Base-by-base conservation (phyloP, 2,113 vertebrate species). In the Cisticola juncidis region DNA sequence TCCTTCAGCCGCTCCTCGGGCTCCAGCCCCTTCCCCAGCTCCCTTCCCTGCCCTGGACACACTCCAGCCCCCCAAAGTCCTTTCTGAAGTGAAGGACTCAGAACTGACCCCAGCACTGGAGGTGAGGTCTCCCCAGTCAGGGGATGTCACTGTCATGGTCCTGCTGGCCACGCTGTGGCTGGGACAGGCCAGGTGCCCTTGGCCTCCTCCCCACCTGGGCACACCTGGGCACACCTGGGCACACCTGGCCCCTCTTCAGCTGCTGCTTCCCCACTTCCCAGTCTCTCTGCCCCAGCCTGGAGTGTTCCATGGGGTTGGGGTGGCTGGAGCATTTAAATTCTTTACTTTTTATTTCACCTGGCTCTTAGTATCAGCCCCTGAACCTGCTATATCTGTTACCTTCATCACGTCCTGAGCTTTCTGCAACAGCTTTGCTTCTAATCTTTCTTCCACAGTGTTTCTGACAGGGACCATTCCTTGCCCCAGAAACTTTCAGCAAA, bases 21-120 rank as follows among this genome's bases (percentile, higher is more conserved):
- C 54, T 79, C 40, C 56, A 35, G 20, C 0, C 9, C 29, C 40
- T 56, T 18, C 36, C 44, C 36, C 64, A n/a, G n/a, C 38, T 53
- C 47, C 0, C 0, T 29, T 70, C 56, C 48, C 7, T 62, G 1
- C 33, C 5, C 44, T 21, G 45, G 19, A 11, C 36, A 14, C 0
- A 0, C 23, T 53, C 38, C 53, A 89, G 51, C 51, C 28, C 28
- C 53, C 45, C 28, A 0, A 0, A 9, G 28, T 25, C 38, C 14
- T 53, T 35, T 26, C 53, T 29, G 28, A 24, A 28, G 2, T 21
- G 40, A 38, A 18, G 23, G 40, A 24, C 16, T 5, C 77, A 58
- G 53, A 14, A 3, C 1, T 23, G 69, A 5, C 1, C 14, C 1
- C 24, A 47, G 1, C 23, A 8, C 4, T 45, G 2, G 3, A 40